Percentiles rank a stretch among this genome's conserved stretches.
These are phyloP conservation scores for Drosophila cardini DNA, from an alignment of 1,140 invertebrate species.

Conservation along the genomic window DNA sequence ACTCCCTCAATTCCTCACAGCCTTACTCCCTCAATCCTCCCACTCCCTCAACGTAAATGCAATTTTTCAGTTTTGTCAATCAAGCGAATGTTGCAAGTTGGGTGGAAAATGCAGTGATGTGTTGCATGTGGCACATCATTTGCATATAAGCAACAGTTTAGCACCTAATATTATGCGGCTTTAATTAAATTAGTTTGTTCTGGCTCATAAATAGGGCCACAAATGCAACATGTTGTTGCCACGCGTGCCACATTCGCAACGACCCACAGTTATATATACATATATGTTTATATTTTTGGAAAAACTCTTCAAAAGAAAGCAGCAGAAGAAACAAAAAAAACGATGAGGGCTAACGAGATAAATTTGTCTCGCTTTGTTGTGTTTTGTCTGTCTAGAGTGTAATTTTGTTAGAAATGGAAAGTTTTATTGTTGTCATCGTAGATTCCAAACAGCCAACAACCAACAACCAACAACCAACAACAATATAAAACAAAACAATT, in stretches of 20 bases:
- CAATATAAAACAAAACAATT: conserved; percentile 45
- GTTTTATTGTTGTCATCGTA: conserved; percentile 72
- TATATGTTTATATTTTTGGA: conserved; percentile 33
- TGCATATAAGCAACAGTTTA: conserved; percentile 55
- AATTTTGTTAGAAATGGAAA: conserved; percentile 81
- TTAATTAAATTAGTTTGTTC: conserved; percentile 67
- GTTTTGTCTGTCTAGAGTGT: conserved; percentile 47
- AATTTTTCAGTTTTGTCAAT: conserved; percentile 53
- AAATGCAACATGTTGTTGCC: conserved; percentile 46
- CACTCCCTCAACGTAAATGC: conserved; percentile 4
- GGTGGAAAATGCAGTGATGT: neutral
- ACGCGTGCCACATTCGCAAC: conserved; percentile 64
- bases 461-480: conserved; percentile 6
- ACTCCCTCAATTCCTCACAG: neutral
- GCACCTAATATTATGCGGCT: conserved; percentile 62
- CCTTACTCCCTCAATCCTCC: neutral
- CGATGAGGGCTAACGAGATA: conserved; percentile 59
- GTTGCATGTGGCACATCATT: conserved; percentile 62
- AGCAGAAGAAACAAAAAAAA: conserved; percentile 31
- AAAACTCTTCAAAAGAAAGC: conserved; percentile 26
- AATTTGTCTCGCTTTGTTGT: conserved; percentile 67
- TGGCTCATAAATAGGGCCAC: conserved; percentile 59
- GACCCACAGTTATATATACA: conserved; percentile 27
- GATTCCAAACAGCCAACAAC: conserved; percentile 44
- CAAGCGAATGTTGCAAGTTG: conserved; percentile 6